Evolutionary conservation across 2,113 vertebrate genomes (phyloP).

Genomic region (Noturus placidus): DNA sequence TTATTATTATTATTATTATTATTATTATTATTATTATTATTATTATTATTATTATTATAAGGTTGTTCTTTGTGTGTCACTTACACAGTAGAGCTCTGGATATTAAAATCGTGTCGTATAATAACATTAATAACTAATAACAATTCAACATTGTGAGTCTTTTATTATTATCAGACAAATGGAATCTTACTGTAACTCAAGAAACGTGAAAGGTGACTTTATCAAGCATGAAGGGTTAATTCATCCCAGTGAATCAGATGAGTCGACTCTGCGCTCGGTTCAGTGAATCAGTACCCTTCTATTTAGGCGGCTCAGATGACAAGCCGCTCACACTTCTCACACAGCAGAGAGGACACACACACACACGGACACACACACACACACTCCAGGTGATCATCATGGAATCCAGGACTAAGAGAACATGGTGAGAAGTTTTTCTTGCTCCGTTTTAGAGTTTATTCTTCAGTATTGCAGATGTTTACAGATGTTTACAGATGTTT

Average conservation of each 20-base stretch:
- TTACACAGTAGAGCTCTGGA: neutral
- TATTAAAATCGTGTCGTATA: neutral
- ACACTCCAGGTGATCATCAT: neutral
- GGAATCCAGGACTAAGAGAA: neutral
- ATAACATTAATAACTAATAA: neutral
- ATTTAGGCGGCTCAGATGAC: neutral
- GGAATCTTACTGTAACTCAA: too few relatives aligned
- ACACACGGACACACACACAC: neutral
- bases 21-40: neutral
- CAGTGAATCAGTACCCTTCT: neutral
- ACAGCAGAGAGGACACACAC: neutral
- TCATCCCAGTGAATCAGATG: neutral
- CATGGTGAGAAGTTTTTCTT: constrained; percentile 12
- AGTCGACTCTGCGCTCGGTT: neutral
- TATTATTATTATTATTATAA: too few relatives aligned
- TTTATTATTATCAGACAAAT: too few relatives aligned
- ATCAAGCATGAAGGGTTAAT: too few relatives aligned
- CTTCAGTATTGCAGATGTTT: neutral
- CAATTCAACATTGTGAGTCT: neutral
- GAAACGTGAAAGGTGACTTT: too few relatives aligned
- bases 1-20: neutral
- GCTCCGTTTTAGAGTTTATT: neutral
- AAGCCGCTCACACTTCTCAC: neutral
- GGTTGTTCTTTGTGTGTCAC: too few relatives aligned
- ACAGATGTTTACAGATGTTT: neutral